Percentiles rank a stretch among this genome's conserved stretches.
Evolutionary conservation across 2,113 vertebrate genomes (phyloP).

Genomic region (Lipophrys pholis): DNA sequence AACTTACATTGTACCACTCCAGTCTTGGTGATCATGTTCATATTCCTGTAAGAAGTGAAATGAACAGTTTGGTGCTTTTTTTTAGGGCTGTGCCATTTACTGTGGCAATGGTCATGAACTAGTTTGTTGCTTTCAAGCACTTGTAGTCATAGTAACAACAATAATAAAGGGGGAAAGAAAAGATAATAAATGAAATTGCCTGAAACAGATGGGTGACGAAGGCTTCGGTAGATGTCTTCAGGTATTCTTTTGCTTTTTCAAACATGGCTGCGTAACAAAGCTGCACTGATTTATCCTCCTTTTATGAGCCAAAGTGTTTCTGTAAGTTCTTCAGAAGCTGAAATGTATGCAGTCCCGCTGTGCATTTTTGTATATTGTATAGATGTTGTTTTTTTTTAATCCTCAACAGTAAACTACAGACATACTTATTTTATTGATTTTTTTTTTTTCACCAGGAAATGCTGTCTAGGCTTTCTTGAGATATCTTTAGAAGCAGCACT

Average conservation of each 20-base stretch:
- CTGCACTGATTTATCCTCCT: too few species aligned
- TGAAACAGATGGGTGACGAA: neutral
- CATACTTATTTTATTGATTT: neutral
- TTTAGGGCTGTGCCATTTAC: neutral
- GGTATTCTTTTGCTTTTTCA: too few species aligned
- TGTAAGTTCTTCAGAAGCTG: neutral
- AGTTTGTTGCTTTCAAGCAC: neutral
- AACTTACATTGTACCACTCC: neutral
- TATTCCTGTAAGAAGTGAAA: slow-evolving; percentile 14
- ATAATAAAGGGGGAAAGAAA: neutral
- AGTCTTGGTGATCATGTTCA: neutral
- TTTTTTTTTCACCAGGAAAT: slow-evolving; percentile 3
- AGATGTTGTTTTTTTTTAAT: neutral
- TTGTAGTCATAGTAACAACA: neutral
- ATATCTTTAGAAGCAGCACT: neutral
- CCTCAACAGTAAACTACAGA: neutral
- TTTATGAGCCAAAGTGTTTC: neutral
- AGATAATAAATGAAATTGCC: neutral
- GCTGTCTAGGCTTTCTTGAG: neutral
- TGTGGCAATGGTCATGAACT: neutral
- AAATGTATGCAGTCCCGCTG: slow-evolving; percentile 3
- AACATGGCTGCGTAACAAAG: too few species aligned
- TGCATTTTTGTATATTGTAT: neutral
- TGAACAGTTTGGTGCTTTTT: neutral
- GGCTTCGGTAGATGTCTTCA: too few species aligned